Evolutionary conservation across 1,140 invertebrate species (phyloP).

Genomic region (Drosophila repletoides): DNA sequence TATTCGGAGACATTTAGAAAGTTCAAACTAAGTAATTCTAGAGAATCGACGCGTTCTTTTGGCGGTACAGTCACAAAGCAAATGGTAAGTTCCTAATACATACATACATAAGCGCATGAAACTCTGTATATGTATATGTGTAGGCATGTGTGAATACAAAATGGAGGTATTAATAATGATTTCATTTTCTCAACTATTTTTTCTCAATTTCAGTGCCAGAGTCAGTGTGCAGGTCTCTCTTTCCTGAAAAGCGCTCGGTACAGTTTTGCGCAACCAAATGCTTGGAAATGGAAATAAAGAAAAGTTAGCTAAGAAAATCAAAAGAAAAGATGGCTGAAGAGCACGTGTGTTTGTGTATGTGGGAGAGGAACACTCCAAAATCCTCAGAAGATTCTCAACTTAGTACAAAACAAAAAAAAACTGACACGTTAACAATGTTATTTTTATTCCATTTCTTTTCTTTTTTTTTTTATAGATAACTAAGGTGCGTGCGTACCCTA

Average conservation of each 20-base stretch:
- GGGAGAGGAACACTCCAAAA: too few species aligned
- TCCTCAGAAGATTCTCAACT: too few species aligned
- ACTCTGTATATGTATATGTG: background rate
- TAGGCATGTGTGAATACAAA: constrained; percentile 20
- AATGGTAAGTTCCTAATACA: constrained; percentile 31
- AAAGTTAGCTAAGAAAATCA: background rate
- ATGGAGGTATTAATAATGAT: constrained; percentile 54
- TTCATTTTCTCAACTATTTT: constrained; percentile 14
- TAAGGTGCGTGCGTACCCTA: background rate
- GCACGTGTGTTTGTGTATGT: background rate
- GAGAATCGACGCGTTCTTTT: background rate
- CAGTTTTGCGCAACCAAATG: constrained; percentile 41
- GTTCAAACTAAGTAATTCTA: background rate
- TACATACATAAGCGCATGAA: constrained; percentile 8
- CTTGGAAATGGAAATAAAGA: background rate
- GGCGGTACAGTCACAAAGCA: constrained; percentile 32
- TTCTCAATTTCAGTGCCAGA: constrained; percentile 35
- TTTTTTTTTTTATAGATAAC: background rate
- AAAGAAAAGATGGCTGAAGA: background rate
- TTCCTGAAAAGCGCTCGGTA: background rate
- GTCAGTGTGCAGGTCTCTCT: too few species aligned
- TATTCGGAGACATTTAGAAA: background rate
- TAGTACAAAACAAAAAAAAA: too few species aligned
- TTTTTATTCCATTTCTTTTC: too few species aligned
- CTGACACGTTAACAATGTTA: too few species aligned